Evolutionary conservation across 2,888 invertebrate species (phyloP).

Genomic region (Drosophila maculinotata): DNA sequence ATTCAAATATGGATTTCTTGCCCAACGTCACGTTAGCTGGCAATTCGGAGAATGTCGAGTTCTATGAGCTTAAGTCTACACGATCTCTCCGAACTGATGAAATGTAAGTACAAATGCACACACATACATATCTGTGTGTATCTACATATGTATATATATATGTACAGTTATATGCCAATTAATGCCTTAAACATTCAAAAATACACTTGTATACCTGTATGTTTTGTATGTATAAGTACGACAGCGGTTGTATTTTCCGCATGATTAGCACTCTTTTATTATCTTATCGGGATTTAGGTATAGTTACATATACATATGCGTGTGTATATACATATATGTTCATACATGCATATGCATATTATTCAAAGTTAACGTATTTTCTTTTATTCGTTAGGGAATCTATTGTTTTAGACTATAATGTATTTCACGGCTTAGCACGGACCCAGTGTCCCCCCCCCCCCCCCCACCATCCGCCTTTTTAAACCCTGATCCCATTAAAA

Average conservation of each 20-base stretch:
- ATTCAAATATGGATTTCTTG: conserved; percentile 68
- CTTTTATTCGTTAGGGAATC: neutral
- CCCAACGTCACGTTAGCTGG: conserved; percentile 78
- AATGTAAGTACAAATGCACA: conserved; percentile 85
- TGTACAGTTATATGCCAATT: neutral
- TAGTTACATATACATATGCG: neutral
- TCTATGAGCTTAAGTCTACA: conserved; percentile 87
- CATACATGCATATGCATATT: conserved; percentile 1
- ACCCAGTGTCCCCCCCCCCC: too few species aligned
- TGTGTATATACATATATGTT: neutral
- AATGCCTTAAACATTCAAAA: neutral
- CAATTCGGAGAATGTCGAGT: conserved; percentile 85
- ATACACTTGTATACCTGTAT: conserved; percentile 3
- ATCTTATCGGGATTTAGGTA: conserved; percentile 58
- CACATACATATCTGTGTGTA: too few species aligned
- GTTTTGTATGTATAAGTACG: conserved; percentile 4
- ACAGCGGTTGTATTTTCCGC: conserved; percentile 46
- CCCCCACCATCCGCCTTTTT: too few species aligned
- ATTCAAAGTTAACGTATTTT: conserved; percentile 13
- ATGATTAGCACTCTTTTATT: conserved; percentile 61
- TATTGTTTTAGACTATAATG: too few species aligned
- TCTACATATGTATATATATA: too few species aligned
- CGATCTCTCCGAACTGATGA: conserved; percentile 86
- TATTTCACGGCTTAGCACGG: too few species aligned
- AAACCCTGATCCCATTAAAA: too few species aligned